phyloP scores from a whole-genome alignment of 2,888 invertebrate genomes.

The Heliconius charithonia region DNA sequence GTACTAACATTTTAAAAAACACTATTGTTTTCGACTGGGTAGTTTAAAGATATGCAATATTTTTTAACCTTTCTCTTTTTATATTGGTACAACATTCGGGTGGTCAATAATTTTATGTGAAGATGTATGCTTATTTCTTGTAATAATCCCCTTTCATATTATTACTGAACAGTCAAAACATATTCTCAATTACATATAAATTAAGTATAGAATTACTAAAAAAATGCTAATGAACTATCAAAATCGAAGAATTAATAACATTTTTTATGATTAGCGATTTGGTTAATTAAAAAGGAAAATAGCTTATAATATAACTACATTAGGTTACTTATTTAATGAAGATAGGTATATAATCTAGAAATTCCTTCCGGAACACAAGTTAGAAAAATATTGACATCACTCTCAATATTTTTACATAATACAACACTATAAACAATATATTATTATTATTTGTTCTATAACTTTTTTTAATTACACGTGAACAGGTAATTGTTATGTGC shows the following conservation, averaged over 20 bases:
- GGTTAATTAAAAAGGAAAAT: not conserved
- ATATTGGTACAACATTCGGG: not conserved
- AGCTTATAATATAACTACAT: constrained; percentile 12
- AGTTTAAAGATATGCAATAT: not conserved
- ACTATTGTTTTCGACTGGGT: not conserved
- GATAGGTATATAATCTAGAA: constrained; percentile 1
- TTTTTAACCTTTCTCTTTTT: not conserved
- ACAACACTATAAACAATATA: not conserved
- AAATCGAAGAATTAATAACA: not conserved
- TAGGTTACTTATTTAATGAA: not conserved
- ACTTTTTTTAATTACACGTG: not conserved
- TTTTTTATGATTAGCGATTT: not conserved
- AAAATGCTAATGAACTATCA: no score
- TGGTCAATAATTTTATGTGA: not conserved
- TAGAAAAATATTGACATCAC: constrained; percentile 21
- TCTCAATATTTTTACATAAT: constrained; percentile 17
- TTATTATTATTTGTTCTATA: constrained; percentile 11
- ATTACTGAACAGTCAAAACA: not conserved
- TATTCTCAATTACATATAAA: not conserved
- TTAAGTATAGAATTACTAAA: not conserved
- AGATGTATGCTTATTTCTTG: not conserved
- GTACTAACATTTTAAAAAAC: not conserved
- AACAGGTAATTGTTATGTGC: constrained; percentile 11
- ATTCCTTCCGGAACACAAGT: constrained; percentile 22
- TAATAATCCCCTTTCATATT: not conserved